Evolutionary conservation across 2,797 vertebrate species (phyloP).

Genomic region (Chaetodon trifasciatus): DNA sequence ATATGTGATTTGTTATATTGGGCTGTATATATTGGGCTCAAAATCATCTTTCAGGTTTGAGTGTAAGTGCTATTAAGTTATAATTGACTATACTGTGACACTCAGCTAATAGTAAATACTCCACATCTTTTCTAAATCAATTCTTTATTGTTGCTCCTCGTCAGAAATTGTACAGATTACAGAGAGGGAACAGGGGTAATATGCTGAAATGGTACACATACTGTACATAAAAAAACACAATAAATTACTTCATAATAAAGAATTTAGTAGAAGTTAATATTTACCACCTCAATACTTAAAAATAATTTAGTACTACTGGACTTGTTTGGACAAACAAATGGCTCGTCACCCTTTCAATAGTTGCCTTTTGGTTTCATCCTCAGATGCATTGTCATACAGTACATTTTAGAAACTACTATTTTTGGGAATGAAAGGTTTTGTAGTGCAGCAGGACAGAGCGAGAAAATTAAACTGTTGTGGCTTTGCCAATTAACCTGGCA

Average conservation of each 20-base stretch:
- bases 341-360: conserved; percentile 77
- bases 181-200: conserved; percentile 77
- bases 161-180: conserved; percentile 85
- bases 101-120: conserved; percentile 15
- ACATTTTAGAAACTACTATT: conserved; percentile 69
- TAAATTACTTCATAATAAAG: conserved; percentile 82
- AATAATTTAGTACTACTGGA: conserved; percentile 79
- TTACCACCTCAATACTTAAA: conserved; percentile 80
- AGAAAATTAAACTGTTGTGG: conserved; percentile 51
- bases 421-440: conserved; percentile 50
- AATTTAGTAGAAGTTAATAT: conserved; percentile 80
- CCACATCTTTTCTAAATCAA: conserved; percentile 70
- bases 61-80: background rate
- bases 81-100: background rate
- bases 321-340: conserved; percentile 80
- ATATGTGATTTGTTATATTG: background rate
- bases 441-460: conserved; percentile 77
- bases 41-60: background rate
- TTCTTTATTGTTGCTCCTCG: conserved; percentile 82
- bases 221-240: conserved; percentile 85
- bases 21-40: too few relatives aligned
- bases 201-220: conserved; percentile 80
- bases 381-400: conserved; percentile 71
- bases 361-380: conserved; percentile 80
- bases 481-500: conserved; percentile 44